A percentile compares a stretch with the other conserved stretches of the same genome.
Evolutionary conservation across 1,140 invertebrate species (phyloP).

Genomic region (Andrena cerasifolii): DNA sequence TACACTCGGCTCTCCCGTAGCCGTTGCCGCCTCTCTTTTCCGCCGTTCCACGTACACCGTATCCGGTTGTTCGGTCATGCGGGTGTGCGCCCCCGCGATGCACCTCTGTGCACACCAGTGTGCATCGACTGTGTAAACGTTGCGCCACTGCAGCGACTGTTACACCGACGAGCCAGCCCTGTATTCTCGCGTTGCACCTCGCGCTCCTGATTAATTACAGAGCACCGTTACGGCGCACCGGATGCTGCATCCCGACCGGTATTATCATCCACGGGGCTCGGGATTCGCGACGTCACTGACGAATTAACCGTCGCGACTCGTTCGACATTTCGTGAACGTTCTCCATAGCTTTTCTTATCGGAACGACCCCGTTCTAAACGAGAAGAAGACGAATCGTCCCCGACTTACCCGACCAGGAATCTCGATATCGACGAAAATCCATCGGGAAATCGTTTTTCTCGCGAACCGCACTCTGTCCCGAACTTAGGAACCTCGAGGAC

Average conservation of each 20-base stretch:
- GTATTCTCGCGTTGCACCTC: constrained; percentile 51
- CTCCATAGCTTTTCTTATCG: too few species aligned
- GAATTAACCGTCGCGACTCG: constrained; percentile 53
- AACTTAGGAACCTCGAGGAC: not conserved
- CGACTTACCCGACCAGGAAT: too few species aligned
- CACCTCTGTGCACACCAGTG: constrained; percentile 7
- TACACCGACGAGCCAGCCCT: constrained; percentile 10
- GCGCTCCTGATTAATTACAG: constrained; percentile 74
- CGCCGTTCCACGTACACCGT: not conserved
- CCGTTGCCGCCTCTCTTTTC: constrained; percentile 46
- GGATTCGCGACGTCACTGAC: constrained; percentile 48
- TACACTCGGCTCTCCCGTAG: constrained; percentile 41
- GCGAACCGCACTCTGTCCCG: not conserved
- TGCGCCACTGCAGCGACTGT: constrained; percentile 27
- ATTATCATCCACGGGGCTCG: constrained; percentile 58
- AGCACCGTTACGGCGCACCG: constrained; percentile 56
- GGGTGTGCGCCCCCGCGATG: not conserved
- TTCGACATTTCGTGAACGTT: too few species aligned
- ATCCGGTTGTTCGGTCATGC: constrained; percentile 21
- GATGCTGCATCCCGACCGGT: constrained; percentile 15
- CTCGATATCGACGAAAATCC: too few species aligned
- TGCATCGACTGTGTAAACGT: constrained; percentile 55
- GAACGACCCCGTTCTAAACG: not conserved
- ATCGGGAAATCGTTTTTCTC: too few species aligned
- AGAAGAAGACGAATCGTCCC: constrained; percentile 10